phyloP scores from a whole-genome alignment of 2,888 invertebrate species.

The Nasonia oneida region DNA sequence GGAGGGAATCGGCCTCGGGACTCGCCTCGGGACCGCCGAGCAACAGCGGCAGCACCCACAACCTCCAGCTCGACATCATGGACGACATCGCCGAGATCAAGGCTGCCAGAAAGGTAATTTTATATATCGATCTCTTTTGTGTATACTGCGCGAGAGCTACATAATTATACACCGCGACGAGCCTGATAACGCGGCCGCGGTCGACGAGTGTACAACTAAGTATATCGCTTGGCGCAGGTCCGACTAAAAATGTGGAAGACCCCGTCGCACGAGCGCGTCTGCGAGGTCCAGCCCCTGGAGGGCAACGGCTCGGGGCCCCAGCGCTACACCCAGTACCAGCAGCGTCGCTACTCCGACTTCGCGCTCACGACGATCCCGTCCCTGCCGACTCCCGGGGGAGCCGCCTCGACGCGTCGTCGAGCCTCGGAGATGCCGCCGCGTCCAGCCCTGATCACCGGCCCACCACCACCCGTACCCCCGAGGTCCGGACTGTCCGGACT shows the following conservation, averaged over 20 bases:
- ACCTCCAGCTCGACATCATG: constrained; percentile 92
- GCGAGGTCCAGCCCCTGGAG: constrained; percentile 90
- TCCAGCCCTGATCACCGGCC: constrained; percentile 1
- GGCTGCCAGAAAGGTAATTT: constrained; percentile 84
- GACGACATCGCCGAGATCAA: constrained; percentile 87
- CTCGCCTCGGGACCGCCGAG: constrained; percentile 86
- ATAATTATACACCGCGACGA: too few relatives aligned
- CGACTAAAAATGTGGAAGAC: constrained; percentile 93
- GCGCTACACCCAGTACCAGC: constrained; percentile 76
- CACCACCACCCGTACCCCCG: constrained; percentile 73
- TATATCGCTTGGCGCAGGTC: constrained; percentile 78
- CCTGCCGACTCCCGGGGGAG: constrained; percentile 38
- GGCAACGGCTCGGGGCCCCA: constrained; percentile 82
- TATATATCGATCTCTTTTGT: neutral
- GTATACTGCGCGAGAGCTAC: too few relatives aligned
- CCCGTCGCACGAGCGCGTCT: constrained; percentile 85
- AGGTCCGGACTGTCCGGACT: constrained; percentile 64
- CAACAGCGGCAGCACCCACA: constrained; percentile 90
- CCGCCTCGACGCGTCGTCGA: constrained; percentile 79
- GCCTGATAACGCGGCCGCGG: too few relatives aligned
- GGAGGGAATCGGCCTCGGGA: constrained; percentile 81
- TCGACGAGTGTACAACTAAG: too few relatives aligned
- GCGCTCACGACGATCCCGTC: constrained; percentile 73
- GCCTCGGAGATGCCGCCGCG: constrained; percentile 86
- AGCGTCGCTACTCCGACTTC: constrained; percentile 88